Percentiles rank a stretch among this genome's conserved stretches.
These are phyloP conservation scores for Rhopalosiphum padi DNA, from an alignment of 1,140 invertebrate genomes.

Conservation along the genomic window DNA sequence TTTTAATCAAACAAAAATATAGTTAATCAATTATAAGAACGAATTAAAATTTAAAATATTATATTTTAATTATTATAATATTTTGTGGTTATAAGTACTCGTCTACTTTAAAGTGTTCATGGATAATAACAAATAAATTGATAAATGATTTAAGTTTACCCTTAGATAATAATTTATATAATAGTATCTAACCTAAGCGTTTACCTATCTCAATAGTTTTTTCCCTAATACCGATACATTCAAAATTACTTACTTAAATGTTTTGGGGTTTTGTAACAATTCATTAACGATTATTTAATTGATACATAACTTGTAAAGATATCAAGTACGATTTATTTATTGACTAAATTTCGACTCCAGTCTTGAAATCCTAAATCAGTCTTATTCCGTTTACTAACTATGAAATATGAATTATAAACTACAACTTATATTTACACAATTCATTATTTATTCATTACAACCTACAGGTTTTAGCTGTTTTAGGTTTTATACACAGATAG, in stretches of 20 bases:
- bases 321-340: not conserved
- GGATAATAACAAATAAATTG: not conserved
- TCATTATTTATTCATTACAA: too few relatives aligned
- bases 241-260: not conserved
- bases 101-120: not conserved
- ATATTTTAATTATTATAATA: too few relatives aligned
- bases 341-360: not conserved
- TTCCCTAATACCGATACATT: not conserved
- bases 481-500: too few relatives aligned
- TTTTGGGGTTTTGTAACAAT: not conserved
- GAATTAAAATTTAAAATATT: too few relatives aligned
- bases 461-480: too few relatives aligned
- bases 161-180: too few relatives aligned
- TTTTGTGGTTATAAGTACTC: too few relatives aligned
- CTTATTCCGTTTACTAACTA: not conserved
- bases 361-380: not conserved
- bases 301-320: not conserved
- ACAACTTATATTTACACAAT: too few relatives aligned
- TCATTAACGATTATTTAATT: not conserved
- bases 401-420: too few relatives aligned
- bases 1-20: too few relatives aligned
- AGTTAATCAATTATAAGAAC: too few relatives aligned
- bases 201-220: not conserved
- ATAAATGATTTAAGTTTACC: not conserved
- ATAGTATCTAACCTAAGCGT: too few relatives aligned